These are phyloP conservation scores for Dermolepida albohirtum DNA, from an alignment of 2,888 invertebrate species.

Conservation along the genomic window DNA sequence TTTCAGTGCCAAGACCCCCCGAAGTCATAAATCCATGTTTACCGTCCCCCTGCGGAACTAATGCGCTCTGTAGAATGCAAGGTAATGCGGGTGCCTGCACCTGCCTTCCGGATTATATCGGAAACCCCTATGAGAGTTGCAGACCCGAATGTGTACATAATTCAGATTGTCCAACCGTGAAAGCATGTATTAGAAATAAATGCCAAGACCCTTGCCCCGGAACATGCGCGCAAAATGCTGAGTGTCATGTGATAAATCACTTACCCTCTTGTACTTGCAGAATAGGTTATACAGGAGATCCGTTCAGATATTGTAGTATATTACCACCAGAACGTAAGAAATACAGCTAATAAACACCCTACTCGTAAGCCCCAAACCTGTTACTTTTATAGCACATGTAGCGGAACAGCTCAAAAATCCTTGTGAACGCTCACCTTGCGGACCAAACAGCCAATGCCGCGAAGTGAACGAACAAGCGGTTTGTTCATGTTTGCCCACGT, in stretches of 20 bases:
- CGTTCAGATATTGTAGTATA: slow-evolving; percentile 68
- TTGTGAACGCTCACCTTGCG: slow-evolving; percentile 79
- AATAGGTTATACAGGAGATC: slow-evolving; percentile 75
- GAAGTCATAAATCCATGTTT: slow-evolving; percentile 73
- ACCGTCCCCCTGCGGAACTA: slow-evolving; percentile 75
- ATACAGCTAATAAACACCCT: slow-evolving; percentile 24
- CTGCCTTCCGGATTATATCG: slow-evolving; percentile 77
- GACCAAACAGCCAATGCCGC: slow-evolving; percentile 78
- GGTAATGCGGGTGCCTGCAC: slow-evolving; percentile 80
- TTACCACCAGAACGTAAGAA: slow-evolving; percentile 64
- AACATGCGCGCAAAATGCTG: slow-evolving; percentile 76
- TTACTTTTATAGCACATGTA: slow-evolving; percentile 50
- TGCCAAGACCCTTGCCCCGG: slow-evolving; percentile 78
- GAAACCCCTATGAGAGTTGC: slow-evolving; percentile 82
- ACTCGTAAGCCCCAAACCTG: slow-evolving; percentile 1
- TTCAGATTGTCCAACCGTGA: slow-evolving; percentile 73
- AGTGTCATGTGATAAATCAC: slow-evolving; percentile 76
- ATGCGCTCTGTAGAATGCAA: slow-evolving; percentile 80
- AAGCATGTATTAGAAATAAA: slow-evolving; percentile 74
- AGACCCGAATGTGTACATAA: slow-evolving; percentile 76
- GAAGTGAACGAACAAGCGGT: slow-evolving; percentile 69
- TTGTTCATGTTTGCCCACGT: slow-evolving; percentile 76
- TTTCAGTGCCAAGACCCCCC: slow-evolving; percentile 47
- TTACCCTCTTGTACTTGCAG: slow-evolving; percentile 74
- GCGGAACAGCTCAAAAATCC: slow-evolving; percentile 67